These are phyloP conservation scores for Aspidapion aeneum DNA, from an alignment of 2,888 invertebrate species.

Conservation along the genomic window DNA sequence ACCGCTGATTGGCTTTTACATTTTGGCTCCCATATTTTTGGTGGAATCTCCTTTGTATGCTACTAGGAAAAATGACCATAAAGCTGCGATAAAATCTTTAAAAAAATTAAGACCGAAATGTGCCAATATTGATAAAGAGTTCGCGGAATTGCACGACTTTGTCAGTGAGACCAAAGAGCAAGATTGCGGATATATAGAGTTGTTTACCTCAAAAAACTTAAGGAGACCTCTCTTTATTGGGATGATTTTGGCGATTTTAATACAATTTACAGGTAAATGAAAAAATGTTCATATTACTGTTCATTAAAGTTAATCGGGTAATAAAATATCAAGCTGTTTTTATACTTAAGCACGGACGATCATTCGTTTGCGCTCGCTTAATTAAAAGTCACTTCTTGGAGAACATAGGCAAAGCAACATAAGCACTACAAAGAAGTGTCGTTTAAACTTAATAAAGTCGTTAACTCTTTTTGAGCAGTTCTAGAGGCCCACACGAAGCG, in stretches of 20 bases:
- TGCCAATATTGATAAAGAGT: not conserved
- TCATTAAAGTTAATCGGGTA: too few species aligned
- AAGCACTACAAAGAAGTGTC: too few species aligned
- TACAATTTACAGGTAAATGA: conserved; percentile 62
- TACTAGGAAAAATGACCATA: not conserved
- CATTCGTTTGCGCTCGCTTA: too few species aligned
- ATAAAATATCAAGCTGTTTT: too few species aligned
- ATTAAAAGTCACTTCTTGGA: too few species aligned
- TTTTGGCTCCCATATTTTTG: conserved; percentile 23
- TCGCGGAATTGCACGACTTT: not conserved
- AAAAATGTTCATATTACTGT: too few species aligned
- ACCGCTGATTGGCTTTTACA: conserved; percentile 22
- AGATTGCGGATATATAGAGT: conserved; percentile 6
- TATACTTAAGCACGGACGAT: too few species aligned
- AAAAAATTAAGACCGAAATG: not conserved
- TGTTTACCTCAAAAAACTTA: conserved; percentile 21
- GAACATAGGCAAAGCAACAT: too few species aligned
- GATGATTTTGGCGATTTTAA: conserved; percentile 52
- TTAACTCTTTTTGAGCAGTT: too few species aligned
- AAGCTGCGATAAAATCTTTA: not conserved
- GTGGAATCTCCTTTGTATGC: conserved; percentile 26
- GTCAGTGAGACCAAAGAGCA: not conserved
- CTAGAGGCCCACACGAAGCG: too few species aligned
- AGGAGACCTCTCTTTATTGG: conserved; percentile 61
- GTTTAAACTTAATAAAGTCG: too few species aligned